Base-by-base conservation (phyloP, 1,140 invertebrate genomes). In the Magallana gigas region DNA sequence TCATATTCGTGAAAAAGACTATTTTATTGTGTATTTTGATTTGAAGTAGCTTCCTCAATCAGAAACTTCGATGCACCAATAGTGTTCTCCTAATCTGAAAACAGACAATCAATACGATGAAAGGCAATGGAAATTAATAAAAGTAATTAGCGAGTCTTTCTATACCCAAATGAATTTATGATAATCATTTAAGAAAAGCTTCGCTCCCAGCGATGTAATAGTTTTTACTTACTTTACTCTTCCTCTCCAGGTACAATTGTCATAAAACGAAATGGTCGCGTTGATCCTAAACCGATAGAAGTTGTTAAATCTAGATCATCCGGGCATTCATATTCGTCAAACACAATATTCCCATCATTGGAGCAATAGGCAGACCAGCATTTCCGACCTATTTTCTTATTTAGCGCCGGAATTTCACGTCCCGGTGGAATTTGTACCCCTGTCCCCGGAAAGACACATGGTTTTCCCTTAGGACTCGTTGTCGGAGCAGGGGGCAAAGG, bases 41-140 rank as follows among this genome's bases (percentile, higher is more conserved):
- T 36, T 76, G 11, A 29, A 8, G 18, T 23, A 71, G 7, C 11
- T 12, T 29, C 36, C 23, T 5, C 23, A 76, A 76, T 76, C 68
- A 76, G 68, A 76, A 76, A 76, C 68, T 76, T 76, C 68, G 68
- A 76, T 76, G 68, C 23, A 76, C 68, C 68, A 12, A 29, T 29
- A 29, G 68, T 36, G 23, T 23, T 76, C 36, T 76, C 18, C 23
- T 11, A 76, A 76, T 23, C 68, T 76, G 68, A 36, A 76, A 76
- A 76, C 23, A 23, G 9, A 29, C 11, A 5, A 76, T 64, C 23
- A 29, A 29, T 29, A 3, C 64, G 36, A 29, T 76, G 23, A 76
- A 76, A 18, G 23, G 9, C 64, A 68, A n/a, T 23, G 64, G 5
- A 68, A 1, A 18, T 16, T 48, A 48, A 48, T 48, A 48, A 48